Percentiles rank a stretch among this genome's conserved stretches.
Evolutionary conservation across 2,888 invertebrate genomes (phyloP).

Genomic region (Acholoe squamosa): DNA sequence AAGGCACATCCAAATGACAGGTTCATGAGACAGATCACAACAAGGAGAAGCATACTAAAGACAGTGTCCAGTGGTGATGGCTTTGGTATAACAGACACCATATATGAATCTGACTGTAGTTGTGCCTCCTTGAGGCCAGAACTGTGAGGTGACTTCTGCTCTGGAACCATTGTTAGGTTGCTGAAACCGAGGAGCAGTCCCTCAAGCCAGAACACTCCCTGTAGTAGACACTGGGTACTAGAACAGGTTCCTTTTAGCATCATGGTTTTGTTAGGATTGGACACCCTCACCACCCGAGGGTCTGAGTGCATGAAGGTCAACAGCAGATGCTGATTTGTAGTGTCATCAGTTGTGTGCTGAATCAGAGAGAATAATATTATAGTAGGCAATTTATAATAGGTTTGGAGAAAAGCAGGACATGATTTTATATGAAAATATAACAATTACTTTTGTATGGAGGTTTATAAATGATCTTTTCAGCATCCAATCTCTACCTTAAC

Average conservation of each 20-base stretch:
- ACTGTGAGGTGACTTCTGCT: neutral
- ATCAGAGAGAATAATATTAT: too few relatives aligned
- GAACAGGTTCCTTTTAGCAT: neutral
- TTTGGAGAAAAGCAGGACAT: too few relatives aligned
- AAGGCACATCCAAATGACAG: constrained; percentile 83
- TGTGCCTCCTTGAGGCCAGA: neutral
- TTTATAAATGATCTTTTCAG: too few relatives aligned
- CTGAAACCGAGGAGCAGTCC: constrained; percentile 25
- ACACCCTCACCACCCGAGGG: neutral
- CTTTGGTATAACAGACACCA: neutral
- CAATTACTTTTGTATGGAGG: too few relatives aligned
- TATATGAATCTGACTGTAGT: neutral
- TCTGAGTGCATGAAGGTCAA: neutral
- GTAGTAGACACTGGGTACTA: neutral
- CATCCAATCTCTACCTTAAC: too few relatives aligned
- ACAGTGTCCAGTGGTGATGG: neutral
- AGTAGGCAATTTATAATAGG: too few relatives aligned
- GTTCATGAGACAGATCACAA: neutral
- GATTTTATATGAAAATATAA: too few relatives aligned
- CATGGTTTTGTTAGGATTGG: neutral
- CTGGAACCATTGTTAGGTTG: neutral
- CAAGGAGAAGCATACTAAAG: neutral
- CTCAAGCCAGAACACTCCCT: neutral
- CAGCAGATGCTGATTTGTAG: too few relatives aligned
- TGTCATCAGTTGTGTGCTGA: too few relatives aligned